Base-by-base conservation (phyloP, 2,113 vertebrate species). In the Colossoma macropomum region DNA sequence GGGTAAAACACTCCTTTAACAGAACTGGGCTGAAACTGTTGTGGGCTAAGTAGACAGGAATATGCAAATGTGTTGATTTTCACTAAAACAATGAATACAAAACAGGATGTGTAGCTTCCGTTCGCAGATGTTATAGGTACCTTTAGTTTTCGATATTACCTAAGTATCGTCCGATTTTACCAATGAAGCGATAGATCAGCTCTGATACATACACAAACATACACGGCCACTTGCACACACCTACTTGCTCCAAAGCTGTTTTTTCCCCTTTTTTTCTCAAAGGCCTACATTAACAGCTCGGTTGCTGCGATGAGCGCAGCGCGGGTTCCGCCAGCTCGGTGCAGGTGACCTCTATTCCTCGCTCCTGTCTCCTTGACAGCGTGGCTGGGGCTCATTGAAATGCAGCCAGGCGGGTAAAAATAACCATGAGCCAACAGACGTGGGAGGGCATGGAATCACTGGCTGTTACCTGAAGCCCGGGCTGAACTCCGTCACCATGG, bases 321-420 rank as follows among this genome's bases (percentile, higher is more conserved):
- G 59, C 32, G 28, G 81, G 73, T 76, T 19, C 38, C 72, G 81
- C 32, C 54, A 45, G 48, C 63, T 74, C 54, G 21, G 54, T 50
- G 72, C 48, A 69, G 72, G 77, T 80, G 78, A 85, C 78, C 84
- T 74, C 84, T 81, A 77, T 77, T 81, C 73, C 73, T 71, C 66
- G 48, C 32, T 65, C 34, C 65, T 38, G 79, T 77, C 80, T 82
- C 79, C 79, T 85, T 82, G 84, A 82, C 79, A 81, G 73, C 79
- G 62, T 62, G 48, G 65, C 41, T 52, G 75, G 30, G 17, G 72
- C 75, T 85, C 79, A 82, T 82, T 85, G 84, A 85, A 82, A 85
- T 85, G 79, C 74, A 82, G 77, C 68, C 74, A 82, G 19, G 84
- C 62, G 45, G 79, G 75, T 85, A 85, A 85, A 85, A 85, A 77